Evolutionary conservation across 2,888 invertebrate species (phyloP).

Genomic region (Scaeva pyrastri): DNA sequence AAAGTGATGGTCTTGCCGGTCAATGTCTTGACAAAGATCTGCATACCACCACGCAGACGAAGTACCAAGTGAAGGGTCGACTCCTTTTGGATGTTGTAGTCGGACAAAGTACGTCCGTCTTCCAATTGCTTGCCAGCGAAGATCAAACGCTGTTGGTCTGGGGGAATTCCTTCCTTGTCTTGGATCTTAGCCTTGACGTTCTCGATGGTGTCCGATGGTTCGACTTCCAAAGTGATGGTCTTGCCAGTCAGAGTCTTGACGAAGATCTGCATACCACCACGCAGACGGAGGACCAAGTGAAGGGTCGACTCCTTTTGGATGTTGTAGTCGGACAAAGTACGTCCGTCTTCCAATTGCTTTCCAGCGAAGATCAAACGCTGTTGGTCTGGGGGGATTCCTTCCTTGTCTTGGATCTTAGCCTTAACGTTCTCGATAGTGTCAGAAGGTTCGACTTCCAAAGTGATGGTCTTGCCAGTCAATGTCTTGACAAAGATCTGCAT

Average conservation of each 20-base stretch:
- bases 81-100: constrained; percentile 77
- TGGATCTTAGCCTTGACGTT: constrained; percentile 77
- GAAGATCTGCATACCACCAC: constrained; percentile 78
- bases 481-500: constrained; percentile 85
- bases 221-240: constrained; percentile 77
- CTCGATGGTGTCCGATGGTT: constrained; percentile 77
- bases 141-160: constrained; percentile 77
- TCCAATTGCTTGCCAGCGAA: constrained; percentile 77
- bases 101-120: constrained; percentile 76
- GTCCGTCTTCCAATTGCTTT: constrained; percentile 76
- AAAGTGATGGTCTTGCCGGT: constrained; percentile 81
- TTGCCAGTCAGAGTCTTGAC: constrained; percentile 77
- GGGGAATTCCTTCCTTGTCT: constrained; percentile 77
- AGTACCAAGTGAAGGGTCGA: constrained; percentile 76
- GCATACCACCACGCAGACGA: constrained; percentile 76
- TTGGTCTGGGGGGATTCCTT: constrained; percentile 77
- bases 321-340: constrained; percentile 77
- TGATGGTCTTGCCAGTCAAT: constrained; percentile 79
- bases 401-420: constrained; percentile 77
- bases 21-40: constrained; percentile 83
- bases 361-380: constrained; percentile 77
- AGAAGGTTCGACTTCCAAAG: constrained; percentile 78
- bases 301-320: constrained; percentile 78
- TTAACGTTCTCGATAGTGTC: constrained; percentile 78
- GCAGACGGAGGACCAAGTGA: constrained; percentile 77